A percentile compares a stretch with the other conserved stretches of the same genome.
Conservation (phyloP, 2,797 vertebrate species). For the Rachycentron canadum region DNA sequence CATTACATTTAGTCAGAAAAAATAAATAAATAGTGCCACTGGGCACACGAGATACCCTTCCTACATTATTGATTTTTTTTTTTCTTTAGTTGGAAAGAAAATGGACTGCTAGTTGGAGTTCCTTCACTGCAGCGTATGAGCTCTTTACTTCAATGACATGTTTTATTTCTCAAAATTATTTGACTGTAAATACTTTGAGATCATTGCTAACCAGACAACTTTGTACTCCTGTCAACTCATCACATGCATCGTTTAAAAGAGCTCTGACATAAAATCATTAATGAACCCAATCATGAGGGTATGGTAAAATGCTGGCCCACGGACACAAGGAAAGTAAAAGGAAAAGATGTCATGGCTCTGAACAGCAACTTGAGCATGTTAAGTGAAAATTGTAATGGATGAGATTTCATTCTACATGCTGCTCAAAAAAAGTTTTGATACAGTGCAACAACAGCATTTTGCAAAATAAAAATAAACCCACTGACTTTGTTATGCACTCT, state of each 20-base stretch:
- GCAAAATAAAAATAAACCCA: not conserved
- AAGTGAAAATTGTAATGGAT: conserved; percentile 2
- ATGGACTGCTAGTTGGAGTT: conserved; percentile 10
- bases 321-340: conserved; percentile 17
- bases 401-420: not conserved
- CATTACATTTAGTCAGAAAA: conserved; percentile 8
- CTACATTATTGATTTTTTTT: conserved; percentile 36
- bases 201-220: conserved; percentile 28
- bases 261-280: conserved; percentile 28
- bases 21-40: conserved; percentile 11
- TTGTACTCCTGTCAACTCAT: conserved; percentile 34
- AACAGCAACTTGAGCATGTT: not conserved
- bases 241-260: conserved; percentile 32
- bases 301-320: conserved; percentile 1
- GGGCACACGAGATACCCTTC: conserved; percentile 18
- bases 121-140: not conserved
- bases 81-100: conserved; percentile 17
- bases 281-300: conserved; percentile 12
- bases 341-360: not conserved
- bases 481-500: not conserved
- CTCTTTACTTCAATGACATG: conserved; percentile 15
- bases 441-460: not conserved
- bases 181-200: conserved; percentile 3
- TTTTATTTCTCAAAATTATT: conserved; percentile 15
- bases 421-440: conserved; percentile 9